Base-by-base conservation (phyloP, 2,113 vertebrate genomes). In the Baryphthengus martii region DNA sequence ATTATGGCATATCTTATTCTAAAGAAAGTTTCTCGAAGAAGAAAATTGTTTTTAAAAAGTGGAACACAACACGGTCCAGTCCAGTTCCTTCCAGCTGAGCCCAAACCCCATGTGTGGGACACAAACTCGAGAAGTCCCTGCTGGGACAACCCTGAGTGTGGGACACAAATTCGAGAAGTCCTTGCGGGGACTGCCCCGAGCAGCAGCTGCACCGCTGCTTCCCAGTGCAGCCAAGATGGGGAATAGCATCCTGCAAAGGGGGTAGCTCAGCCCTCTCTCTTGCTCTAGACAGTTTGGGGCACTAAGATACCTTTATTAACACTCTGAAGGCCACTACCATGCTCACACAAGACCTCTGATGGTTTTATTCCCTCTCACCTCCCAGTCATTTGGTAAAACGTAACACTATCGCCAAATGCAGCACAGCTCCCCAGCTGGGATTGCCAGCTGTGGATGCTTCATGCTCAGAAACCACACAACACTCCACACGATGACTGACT, bases 21-120 rank as follows among this genome's bases (percentile, higher is more conserved):
- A 66, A 77, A 90, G 75, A 93, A 95, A 65, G 56, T 77, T 82
- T 50, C 55, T 91, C 72, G 50, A 62, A 61, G 50, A 50, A 70
- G 59, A 91, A 96, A 84, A 80, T 50, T n/a, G n/a, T n/a, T n/a
- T n/a, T n/a, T n/a, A n/a, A n/a, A 45, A 80, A 83, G 13, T 16
- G n/a, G 59, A 93, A 76, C 35, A 58, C 0, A 5, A 33, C 67
- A 68, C 19, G 90, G 59, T 33, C 70, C 73, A 70, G 29, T 19
- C 23, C n/a, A 66, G 7, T 28, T 61, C 49, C 47, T 35, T 3
- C 5, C 13, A 62, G 31, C 35, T 78, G 35, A 83, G 62, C 44
- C 47, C 66, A 90, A 65, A 23, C 18, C 37, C 14, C 0, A 0
- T 6, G 6, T 15, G 23, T 26, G 39, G 44, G n/a, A 35, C 17